A percentile compares a stretch with the other conserved stretches of the same genome.
Conservation (phyloP, 2,797 vertebrate genomes). For the Neomorphus geoffroyi region DNA sequence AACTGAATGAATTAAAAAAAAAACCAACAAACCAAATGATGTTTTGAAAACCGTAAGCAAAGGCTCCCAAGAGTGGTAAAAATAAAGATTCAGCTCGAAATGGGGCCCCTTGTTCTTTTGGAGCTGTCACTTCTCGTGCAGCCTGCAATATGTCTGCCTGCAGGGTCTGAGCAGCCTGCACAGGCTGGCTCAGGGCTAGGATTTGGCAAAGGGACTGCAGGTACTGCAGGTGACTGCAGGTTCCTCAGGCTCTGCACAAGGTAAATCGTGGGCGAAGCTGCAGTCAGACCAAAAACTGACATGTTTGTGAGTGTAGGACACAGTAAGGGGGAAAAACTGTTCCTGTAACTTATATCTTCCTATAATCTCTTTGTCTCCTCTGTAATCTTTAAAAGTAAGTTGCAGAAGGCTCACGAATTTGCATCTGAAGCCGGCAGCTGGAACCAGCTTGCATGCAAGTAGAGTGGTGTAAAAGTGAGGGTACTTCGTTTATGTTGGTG, state of each 20-base stretch:
- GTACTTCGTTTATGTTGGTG: not conserved
- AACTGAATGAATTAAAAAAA: not conserved
- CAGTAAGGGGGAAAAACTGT: not conserved
- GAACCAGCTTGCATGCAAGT: not conserved
- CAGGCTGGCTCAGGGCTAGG: not conserved
- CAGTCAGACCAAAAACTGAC: not conserved
- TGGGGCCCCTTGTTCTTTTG: not conserved
- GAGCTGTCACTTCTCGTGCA: not conserved
- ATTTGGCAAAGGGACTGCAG: not conserved
- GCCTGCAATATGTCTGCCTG: slow-evolving; percentile 28
- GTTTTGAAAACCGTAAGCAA: not conserved
- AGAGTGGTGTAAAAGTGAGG: not conserved
- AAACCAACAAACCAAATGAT: not conserved
- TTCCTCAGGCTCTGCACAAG: not conserved
- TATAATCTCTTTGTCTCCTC: not conserved
- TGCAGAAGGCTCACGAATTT: not conserved
- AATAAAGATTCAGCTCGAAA: not conserved
- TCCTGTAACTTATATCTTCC: not conserved
- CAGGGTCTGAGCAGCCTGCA: not conserved
- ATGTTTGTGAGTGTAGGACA: not conserved
- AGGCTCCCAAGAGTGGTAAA: not conserved
- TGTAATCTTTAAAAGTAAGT: slow-evolving; percentile 15
- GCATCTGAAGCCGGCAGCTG: not conserved
- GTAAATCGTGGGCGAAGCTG: accelerated
- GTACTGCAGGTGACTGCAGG: slow-evolving; percentile 18